phyloP scores from a whole-genome alignment of 2,113 vertebrate genomes.

The Falcunculus frontatus region DNA sequence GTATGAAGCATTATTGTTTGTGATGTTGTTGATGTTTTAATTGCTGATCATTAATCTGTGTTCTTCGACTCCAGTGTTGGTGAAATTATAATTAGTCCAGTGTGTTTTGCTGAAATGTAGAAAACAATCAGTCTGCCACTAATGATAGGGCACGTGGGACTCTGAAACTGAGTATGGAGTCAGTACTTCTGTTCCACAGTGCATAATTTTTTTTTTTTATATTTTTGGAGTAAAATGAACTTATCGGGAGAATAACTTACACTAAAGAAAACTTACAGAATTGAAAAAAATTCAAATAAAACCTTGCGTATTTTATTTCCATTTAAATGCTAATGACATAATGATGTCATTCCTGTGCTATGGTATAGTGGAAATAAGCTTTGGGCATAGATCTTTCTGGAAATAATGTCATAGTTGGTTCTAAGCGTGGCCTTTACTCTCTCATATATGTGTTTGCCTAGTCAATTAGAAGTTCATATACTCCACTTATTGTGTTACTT shows the following conservation, averaged over 20 bases:
- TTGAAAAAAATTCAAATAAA: neutral
- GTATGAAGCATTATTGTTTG: slow-evolving; percentile 63
- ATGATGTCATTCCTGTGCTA: neutral
- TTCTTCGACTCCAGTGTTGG: slow-evolving; percentile 34
- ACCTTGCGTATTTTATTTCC: neutral
- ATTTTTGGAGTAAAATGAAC: neutral
- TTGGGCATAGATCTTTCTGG: neutral
- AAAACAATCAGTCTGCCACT: slow-evolving; percentile 57
- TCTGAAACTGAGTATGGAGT: slow-evolving; percentile 3
- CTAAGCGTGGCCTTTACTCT: neutral
- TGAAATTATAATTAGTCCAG: slow-evolving; percentile 60
- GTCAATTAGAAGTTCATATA: neutral
- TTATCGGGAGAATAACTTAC: neutral
- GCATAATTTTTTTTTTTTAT: neutral
- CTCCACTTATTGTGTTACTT: neutral
- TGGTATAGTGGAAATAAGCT: neutral
- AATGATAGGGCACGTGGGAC: slow-evolving; percentile 49
- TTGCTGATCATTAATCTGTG: slow-evolving; percentile 61
- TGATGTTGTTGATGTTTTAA: slow-evolving; percentile 59
- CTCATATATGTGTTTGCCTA: rapidly evolving
- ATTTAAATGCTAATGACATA: neutral
- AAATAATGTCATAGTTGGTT: neutral
- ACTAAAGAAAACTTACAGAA: neutral
- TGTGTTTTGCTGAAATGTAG: slow-evolving; percentile 51
- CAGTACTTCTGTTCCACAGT: neutral